Conservation (phyloP, 2,888 invertebrate genomes). For the Megalurothrips usitatus region DNA sequence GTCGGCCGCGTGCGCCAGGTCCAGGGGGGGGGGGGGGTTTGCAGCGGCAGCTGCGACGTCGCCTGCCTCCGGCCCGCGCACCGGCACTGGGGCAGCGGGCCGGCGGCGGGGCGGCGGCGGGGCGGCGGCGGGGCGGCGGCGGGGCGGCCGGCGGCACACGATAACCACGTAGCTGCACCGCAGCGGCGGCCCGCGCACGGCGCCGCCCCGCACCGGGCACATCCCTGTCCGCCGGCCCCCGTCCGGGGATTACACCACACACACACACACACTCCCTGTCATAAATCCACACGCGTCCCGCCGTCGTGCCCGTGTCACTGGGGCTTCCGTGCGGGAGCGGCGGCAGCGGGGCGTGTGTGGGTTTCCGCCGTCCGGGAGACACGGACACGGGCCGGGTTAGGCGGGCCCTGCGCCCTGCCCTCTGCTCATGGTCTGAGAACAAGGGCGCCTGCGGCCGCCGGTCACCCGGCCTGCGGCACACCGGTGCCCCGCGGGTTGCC, state of each 20-base stretch:
- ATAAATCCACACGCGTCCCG: not conserved
- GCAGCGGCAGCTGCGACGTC: too few species aligned
- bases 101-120: not conserved
- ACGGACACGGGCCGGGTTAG: not conserved
- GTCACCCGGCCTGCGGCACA: too few species aligned
- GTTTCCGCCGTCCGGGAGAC: too few species aligned
- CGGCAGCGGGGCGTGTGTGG: too few species aligned
- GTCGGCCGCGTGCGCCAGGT: too few species aligned
- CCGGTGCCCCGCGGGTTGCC: too few species aligned
- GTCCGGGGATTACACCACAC: not conserved
- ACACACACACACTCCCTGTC: not conserved
- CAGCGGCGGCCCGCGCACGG: not conserved
- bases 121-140: not conserved
- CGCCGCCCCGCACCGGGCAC: not conserved
- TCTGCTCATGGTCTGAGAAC: too few species aligned
- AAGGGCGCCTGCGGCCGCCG: too few species aligned
- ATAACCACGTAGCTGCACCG: too few species aligned
- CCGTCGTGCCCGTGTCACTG: not conserved
- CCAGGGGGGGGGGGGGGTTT: too few species aligned
- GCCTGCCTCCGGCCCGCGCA: not conserved
- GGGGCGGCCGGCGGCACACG: not conserved
- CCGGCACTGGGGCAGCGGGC: not conserved
- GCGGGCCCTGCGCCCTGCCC: too few species aligned
- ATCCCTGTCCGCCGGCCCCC: not conserved
- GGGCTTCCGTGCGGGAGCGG: not conserved